These are phyloP conservation scores for Dryas iulia DNA, from an alignment of 1,140 invertebrate genomes.

Conservation along the genomic window DNA sequence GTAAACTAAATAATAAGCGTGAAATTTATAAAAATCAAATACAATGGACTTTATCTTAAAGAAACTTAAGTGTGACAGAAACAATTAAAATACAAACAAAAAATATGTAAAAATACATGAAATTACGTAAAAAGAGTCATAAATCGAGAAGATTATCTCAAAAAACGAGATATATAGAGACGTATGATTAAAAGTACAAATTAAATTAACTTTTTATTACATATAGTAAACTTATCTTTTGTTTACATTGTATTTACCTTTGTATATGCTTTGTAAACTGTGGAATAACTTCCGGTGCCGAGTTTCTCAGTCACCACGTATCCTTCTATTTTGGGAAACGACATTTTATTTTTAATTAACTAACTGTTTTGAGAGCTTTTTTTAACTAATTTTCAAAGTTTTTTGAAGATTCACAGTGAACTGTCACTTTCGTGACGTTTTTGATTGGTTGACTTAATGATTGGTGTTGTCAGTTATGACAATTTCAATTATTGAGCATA, in stretches of 20 bases:
- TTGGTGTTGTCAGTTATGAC: background rate
- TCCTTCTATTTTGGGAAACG: conserved; percentile 83
- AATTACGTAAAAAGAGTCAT: too few species aligned
- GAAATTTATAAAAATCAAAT: too few species aligned
- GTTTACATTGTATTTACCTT: conserved; percentile 81
- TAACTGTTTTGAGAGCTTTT: background rate
- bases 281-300: conserved; percentile 93
- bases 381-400: background rate
- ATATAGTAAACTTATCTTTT: background rate
- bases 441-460: background rate
- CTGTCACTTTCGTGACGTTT: background rate
- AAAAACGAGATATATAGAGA: too few species aligned
- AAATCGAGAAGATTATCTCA: too few species aligned
- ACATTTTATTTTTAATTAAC: conserved; percentile 41
- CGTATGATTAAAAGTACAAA: background rate
- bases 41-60: too few species aligned
- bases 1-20: too few species aligned
- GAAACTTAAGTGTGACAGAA: too few species aligned
- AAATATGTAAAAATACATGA: too few species aligned
- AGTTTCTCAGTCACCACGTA: conserved; percentile 88
- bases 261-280: conserved; percentile 91
- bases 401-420: background rate
- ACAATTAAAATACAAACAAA: too few species aligned
- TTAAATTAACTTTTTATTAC: background rate
- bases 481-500: background rate